phyloP scores from a whole-genome alignment of 2,888 invertebrate genomes.

The Suillia variegata region DNA sequence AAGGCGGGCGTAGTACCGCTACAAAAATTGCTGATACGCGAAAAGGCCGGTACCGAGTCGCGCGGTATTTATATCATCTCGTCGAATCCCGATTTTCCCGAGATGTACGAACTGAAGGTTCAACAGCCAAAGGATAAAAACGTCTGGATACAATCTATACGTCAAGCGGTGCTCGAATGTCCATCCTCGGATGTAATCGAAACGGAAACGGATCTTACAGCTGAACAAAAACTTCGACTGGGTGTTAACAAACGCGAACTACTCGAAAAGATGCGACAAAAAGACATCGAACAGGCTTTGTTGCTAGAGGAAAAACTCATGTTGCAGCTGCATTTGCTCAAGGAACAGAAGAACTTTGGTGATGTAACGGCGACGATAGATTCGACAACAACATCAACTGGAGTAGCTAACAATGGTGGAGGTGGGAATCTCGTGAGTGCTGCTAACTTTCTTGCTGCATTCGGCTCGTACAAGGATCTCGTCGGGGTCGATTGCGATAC shows the following conservation, averaged over 20 bases:
- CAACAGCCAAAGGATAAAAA: conserved; percentile 89
- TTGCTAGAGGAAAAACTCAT: conserved; percentile 89
- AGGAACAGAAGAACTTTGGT: conserved; percentile 61
- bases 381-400: conserved; percentile 20
- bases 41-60: conserved; percentile 90
- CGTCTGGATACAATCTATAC: conserved; percentile 86
- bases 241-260: conserved; percentile 61
- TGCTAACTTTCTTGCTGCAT: conserved; percentile 58
- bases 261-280: conserved; percentile 80
- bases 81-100: conserved; percentile 88
- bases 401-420: conserved; percentile 17
- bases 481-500: conserved; percentile 79
- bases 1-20: conserved; percentile 94
- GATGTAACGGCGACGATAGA: not conserved
- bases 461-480: conserved; percentile 70
- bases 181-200: conserved; percentile 79
- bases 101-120: conserved; percentile 93
- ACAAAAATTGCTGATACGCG: conserved; percentile 87
- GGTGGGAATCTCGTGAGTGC: conserved; percentile 39
- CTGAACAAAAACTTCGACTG: conserved; percentile 76
- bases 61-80: conserved; percentile 91
- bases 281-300: conserved; percentile 85
- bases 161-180: conserved; percentile 81
- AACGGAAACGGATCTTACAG: conserved; percentile 71
- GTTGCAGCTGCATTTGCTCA: conserved; percentile 75